These are phyloP conservation scores for Junonia oenone DNA, from an alignment of 2,888 invertebrate species.

Conservation along the genomic window DNA sequence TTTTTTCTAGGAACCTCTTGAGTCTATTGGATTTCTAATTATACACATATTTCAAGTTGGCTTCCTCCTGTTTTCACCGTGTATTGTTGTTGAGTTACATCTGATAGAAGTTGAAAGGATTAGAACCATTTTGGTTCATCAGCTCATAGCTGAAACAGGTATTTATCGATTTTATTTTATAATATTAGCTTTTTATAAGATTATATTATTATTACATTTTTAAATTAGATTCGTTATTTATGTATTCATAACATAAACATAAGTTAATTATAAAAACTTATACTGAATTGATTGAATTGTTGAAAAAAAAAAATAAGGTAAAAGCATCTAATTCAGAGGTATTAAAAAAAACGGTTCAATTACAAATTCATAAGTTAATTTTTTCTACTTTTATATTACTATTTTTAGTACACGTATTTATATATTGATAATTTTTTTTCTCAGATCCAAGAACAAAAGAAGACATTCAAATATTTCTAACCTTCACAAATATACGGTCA, in stretches of 20 bases:
- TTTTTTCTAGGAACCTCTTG: slow-evolving; percentile 45
- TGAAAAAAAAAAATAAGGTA: no score
- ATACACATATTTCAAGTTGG: slow-evolving; percentile 53
- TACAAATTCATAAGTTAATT: no score
- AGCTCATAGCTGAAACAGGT: slow-evolving; percentile 52
- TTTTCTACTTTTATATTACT: no score
- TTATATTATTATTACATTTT: no score
- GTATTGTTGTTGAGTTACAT: slow-evolving; percentile 53
- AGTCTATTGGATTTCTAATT: slow-evolving; percentile 43
- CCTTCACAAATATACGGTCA: slow-evolving; percentile 48
- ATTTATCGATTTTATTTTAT: slow-evolving; percentile 5
- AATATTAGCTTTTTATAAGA: background rate
- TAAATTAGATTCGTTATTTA: no score
- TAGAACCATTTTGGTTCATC: slow-evolving; percentile 45
- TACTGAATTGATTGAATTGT: no score
- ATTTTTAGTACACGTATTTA: no score
- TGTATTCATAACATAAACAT: no score
- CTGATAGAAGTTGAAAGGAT: slow-evolving; percentile 58
- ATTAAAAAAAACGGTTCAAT: no score
- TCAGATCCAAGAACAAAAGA: slow-evolving; percentile 46
- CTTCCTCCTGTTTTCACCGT: slow-evolving; percentile 56
- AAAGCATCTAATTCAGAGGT: no score
- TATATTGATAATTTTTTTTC: no score
- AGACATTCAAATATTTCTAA: slow-evolving; percentile 51
- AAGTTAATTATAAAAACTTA: no score